Percentiles rank a stretch among this genome's conserved stretches.
Evolutionary conservation across 1,140 invertebrate genomes (phyloP).

Genomic region (Cataglyphis hispanica): DNA sequence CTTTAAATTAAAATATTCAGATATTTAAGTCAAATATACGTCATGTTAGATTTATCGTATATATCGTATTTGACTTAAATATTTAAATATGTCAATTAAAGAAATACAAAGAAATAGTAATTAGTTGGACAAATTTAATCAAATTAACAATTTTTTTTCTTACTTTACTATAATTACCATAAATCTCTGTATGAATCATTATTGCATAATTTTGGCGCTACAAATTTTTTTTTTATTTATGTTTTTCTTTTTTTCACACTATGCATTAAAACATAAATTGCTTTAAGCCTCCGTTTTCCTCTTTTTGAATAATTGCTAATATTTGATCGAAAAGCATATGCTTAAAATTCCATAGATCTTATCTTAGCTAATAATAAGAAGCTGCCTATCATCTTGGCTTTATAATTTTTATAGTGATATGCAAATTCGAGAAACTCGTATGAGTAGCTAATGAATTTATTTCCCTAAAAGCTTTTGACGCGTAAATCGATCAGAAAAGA

Average conservation of each 20-base stretch:
- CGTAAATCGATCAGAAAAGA: not conserved
- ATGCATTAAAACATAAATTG: not conserved
- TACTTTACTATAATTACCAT: no score
- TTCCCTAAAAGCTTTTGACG: slow-evolving; percentile 19
- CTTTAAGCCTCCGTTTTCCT: not conserved
- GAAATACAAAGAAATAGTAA: no score
- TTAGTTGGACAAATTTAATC: no score
- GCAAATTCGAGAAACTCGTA: slow-evolving; percentile 4
- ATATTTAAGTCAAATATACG: no score
- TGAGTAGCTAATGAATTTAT: not conserved
- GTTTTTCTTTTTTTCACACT: not conserved
- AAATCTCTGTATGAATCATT: not conserved
- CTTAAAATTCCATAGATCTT: not conserved
- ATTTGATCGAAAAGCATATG: not conserved
- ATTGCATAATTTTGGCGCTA: not conserved
- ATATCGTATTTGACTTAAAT: no score
- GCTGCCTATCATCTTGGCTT: not conserved
- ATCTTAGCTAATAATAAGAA: not conserved
- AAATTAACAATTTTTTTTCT: no score
- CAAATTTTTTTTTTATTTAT: not conserved
- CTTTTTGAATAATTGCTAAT: not conserved
- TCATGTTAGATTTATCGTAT: no score
- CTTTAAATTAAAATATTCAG: no score
- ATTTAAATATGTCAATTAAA: no score
- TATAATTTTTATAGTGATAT: not conserved